Evolutionary conservation across 2,113 vertebrate species (phyloP), one percentile per base, ranked within the genome.

Genomic region (Chionodraco myersi): DNA sequence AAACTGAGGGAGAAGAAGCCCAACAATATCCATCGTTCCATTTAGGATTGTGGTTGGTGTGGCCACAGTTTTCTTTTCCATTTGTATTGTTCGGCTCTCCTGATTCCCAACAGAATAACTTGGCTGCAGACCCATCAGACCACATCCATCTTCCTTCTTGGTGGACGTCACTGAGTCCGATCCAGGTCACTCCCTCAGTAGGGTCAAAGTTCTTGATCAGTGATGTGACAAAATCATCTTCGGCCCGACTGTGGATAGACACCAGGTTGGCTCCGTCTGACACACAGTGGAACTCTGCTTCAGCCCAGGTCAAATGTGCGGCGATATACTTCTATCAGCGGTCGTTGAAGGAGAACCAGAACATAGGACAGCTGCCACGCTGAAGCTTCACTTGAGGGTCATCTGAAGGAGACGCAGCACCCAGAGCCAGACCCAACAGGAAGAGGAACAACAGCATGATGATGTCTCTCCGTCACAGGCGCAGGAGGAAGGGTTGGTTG

Each of bases 201-300:
- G 0, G 67, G 36, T 80, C 73, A 0, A 36, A 84, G 60, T 80
- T 77, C 11, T 6, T 34, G 23, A 71, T 71, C 53, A 58, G 41
- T 44, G 6, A 4, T 48, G 2, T 30, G 10, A 71, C 44, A 10
- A 58, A 58, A 8, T 26, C 3, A 0, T 81, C 0, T 54, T 90
- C 78, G 0, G 21, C 2, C 4, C 0, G 2, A 65, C 60, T 82
- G 72, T 80, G 57, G 75, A 84, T 70, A 2, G 86, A 88, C 68
- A 88, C 83, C 68, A 90, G 21, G 21, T 21, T 21, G 21, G 21
- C 21, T 21, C 21, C 21, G 21, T 21, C 21, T 21, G 21, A 21
- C 30, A 83, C 2, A 72, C 77, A 87, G 21, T 66, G 2, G 10
- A 79, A n/a, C 56, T 87, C 83, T 69, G 77, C 85, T 62, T 89